A percentile compares a stretch with the other conserved stretches of the same genome.
Conservation (phyloP, 1,140 invertebrate species). For the Nephila pilipes region DNA sequence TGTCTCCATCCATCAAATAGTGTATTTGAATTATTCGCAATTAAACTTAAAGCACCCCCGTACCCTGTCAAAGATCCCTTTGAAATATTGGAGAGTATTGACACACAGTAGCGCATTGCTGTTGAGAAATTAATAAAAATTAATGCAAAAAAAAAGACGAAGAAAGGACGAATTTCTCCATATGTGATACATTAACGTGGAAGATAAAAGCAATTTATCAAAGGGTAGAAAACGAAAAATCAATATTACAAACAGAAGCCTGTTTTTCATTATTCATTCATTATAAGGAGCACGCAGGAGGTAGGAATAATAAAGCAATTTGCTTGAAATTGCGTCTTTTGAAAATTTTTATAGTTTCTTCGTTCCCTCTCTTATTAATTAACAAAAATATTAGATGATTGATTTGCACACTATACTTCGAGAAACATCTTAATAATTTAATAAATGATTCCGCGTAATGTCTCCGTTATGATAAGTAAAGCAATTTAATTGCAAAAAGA, state of each 20-base stretch:
- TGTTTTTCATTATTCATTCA: background rate
- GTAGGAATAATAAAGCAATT: slow-evolving; percentile 39
- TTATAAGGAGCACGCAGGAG: background rate
- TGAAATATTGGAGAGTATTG: background rate
- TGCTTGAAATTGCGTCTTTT: slow-evolving; percentile 10
- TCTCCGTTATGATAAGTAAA: background rate
- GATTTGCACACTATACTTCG: background rate
- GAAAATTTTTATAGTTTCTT: background rate
- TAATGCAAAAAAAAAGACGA: background rate
- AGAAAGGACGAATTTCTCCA: background rate
- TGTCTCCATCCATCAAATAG: no score
- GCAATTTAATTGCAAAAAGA: background rate
- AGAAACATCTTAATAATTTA: slow-evolving; percentile 1
- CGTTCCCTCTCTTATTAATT: background rate
- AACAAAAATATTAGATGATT: background rate
- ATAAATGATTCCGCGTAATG: background rate
- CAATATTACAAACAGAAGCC: background rate
- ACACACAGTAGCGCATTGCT: background rate
- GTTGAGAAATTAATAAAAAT: background rate
- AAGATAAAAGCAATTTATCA: slow-evolving; percentile 22
- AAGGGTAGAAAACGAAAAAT: background rate
- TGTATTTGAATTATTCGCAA: background rate
- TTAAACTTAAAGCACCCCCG: background rate
- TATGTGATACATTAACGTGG: slow-evolving; percentile 9
- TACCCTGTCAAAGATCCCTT: background rate